These are phyloP conservation scores for Tachina fera DNA, from an alignment of 2,888 invertebrate genomes.

Conservation along the genomic window DNA sequence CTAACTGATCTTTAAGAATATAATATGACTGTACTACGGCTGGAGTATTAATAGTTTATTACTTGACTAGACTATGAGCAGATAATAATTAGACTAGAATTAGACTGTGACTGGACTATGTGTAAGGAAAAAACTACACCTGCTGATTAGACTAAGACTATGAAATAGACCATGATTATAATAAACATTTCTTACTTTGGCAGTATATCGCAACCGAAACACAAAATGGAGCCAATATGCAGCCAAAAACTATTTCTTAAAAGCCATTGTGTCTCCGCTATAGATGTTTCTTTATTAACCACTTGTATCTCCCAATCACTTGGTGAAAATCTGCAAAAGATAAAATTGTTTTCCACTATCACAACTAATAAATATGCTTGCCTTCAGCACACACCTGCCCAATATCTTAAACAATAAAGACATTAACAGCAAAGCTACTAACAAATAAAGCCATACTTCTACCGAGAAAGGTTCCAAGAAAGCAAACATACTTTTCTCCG, in stretches of 20 bases:
- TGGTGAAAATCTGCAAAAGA: conserved; percentile 61
- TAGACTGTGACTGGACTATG: no score
- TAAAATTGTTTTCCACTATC: not conserved
- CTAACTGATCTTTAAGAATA: no score
- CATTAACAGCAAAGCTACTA: conserved; percentile 91
- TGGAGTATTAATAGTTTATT: no score
- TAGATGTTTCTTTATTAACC: conserved; percentile 83
- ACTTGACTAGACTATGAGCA: no score
- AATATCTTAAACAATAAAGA: conserved; percentile 91
- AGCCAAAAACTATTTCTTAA: conserved; percentile 96
- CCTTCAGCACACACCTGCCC: conserved; percentile 85
- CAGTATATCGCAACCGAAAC: conserved; percentile 95
- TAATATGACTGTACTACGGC: no score
- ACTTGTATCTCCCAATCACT: conserved; percentile 95
- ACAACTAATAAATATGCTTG: not conserved
- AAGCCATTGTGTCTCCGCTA: conserved; percentile 85
- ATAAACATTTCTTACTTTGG: conserved; percentile 86
- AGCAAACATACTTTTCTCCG: conserved; percentile 91
- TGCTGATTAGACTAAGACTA: no score
- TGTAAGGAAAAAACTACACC: no score
- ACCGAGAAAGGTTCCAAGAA: conserved; percentile 94
- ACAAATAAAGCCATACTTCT: conserved; percentile 95
- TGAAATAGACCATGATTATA: not conserved
- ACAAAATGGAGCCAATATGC: conserved; percentile 94
- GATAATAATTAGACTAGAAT: no score